Evolutionary conservation across 30 jellyfish, hydroid and myxozoan genomes (phyloP), one percentile per base, ranked within the genome.

Genomic region (Aurelia aurita complex sp. Pacific): DNA sequence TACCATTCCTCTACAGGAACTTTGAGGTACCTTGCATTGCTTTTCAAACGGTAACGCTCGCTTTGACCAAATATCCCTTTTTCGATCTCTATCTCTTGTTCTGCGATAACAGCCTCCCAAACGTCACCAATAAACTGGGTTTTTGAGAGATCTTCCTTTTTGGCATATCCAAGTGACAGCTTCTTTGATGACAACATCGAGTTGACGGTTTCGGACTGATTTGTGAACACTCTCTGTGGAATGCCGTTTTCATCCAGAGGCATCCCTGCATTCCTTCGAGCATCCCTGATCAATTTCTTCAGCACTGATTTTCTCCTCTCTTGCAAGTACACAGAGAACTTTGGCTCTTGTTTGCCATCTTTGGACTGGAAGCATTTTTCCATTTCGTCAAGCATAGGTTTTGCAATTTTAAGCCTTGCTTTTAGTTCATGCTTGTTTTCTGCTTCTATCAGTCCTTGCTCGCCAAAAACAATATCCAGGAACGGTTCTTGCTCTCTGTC

Each of bases 201-300:
- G 82, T 72, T 72, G 36, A 38, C 69, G 36, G 67, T 36, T 72
- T 72, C 82, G 67, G 82, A 72, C 35, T 72, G 67, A 29, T 66
- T 66, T 15, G 76, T 66, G 38, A n/a, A 66, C n/a, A 32, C 15
- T 14, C 76, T 17, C 15, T 15, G 35, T n/a, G 76, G 76, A 15
- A 66, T 40, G 3, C 42, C 42, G 76, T 66, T 2, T 5, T n/a
- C 4, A 32, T 66, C 76, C 76, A 66, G 43, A n/a, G 76, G 76
- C 76, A 66, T 66, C n/a, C 76, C 76, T 10, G n/a, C 76, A 1
- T 66, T 29, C 76, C 43, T 66, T 66, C 76, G 35, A 35, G 42
- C 42, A 29, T 66, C 76, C 38, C 76, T 17, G 4, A 29, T 66
- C 35, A 66, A 12, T 32, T 17, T 66, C n/a, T 43, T 35, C 35